Evolutionary conservation across 1,140 invertebrate genomes (phyloP).

Genomic region (Monomorium pharaonis): DNA sequence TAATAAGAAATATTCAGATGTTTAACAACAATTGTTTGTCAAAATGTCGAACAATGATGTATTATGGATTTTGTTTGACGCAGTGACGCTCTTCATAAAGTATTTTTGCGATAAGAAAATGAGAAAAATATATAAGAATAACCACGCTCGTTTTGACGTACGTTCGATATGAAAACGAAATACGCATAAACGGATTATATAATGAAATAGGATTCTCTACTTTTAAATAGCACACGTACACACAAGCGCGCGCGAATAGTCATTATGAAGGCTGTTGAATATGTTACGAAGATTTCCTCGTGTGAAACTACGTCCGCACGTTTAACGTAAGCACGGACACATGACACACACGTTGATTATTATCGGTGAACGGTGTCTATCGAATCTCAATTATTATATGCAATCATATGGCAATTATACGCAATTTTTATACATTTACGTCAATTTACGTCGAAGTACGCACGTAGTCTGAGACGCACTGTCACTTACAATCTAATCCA

Average conservation of each 20-base stretch:
- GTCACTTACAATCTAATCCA: slow-evolving; percentile 4
- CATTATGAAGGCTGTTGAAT: background rate
- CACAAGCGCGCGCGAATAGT: background rate
- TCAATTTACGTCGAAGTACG: slow-evolving; percentile 5
- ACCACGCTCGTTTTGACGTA: background rate
- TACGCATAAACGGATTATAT: background rate
- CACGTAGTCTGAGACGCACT: background rate
- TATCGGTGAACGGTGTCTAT: background rate
- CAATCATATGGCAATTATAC: background rate
- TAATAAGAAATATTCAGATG: background rate
- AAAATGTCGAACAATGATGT: background rate
- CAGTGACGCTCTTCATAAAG: background rate
- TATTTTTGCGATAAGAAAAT: slow-evolving; percentile 32
- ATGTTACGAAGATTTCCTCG: background rate
- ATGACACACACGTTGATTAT: background rate
- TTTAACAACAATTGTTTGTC: background rate
- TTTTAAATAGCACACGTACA: background rate
- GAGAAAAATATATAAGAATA: background rate
- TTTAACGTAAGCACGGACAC: slow-evolving; percentile 15
- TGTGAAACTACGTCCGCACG: background rate
- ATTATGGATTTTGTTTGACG: background rate
- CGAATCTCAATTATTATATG: background rate
- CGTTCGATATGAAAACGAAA: background rate
- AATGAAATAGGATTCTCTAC: background rate
- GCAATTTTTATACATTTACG: slow-evolving; percentile 18